Percentiles rank a stretch among this genome's conserved stretches.
These are phyloP conservation scores for Patiria pectinifera DNA, from an alignment of 53 echinoderm and acorn worm genomes.

Conservation along the genomic window DNA sequence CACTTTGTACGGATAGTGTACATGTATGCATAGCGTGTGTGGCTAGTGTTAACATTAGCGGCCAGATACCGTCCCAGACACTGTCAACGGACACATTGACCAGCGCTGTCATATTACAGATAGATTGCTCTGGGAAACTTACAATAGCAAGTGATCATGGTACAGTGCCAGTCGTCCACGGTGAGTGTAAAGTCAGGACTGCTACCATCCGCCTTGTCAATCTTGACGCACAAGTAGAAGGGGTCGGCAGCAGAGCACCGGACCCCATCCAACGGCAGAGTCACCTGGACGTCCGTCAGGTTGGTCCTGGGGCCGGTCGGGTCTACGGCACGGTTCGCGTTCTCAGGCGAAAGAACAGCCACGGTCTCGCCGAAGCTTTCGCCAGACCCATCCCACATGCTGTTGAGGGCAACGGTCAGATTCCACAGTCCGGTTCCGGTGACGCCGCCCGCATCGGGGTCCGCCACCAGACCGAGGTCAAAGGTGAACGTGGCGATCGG, in stretches of 20 bases:
- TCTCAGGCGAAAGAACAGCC: slow-evolving; percentile 18
- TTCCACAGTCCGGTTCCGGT: slow-evolving; percentile 68
- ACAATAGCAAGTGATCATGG: slow-evolving; percentile 70
- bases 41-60: not conserved
- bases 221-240: slow-evolving; percentile 73
- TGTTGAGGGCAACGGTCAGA: slow-evolving; percentile 55
- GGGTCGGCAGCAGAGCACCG: slow-evolving; percentile 26
- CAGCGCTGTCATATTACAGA: too few species aligned
- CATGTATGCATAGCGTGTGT: too few species aligned
- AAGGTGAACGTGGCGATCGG: slow-evolving; percentile 10
- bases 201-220: slow-evolving; percentile 46
- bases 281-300: slow-evolving; percentile 48
- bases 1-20: too few species aligned
- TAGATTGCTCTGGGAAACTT: not conserved
- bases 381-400: slow-evolving; percentile 51
- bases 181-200: slow-evolving; percentile 53
- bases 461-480: slow-evolving; percentile 41
- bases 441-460: slow-evolving; percentile 56
- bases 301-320: slow-evolving; percentile 54
- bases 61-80: not conserved
- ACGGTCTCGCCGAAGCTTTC: slow-evolving; percentile 13
- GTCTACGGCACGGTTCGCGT: slow-evolving; percentile 47
- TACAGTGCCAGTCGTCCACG: slow-evolving; percentile 43
- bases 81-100: too few species aligned
- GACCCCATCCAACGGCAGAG: slow-evolving; percentile 28